These are phyloP conservation scores for Uloborus diversus DNA, from an alignment of 1,140 invertebrate species.

Conservation along the genomic window DNA sequence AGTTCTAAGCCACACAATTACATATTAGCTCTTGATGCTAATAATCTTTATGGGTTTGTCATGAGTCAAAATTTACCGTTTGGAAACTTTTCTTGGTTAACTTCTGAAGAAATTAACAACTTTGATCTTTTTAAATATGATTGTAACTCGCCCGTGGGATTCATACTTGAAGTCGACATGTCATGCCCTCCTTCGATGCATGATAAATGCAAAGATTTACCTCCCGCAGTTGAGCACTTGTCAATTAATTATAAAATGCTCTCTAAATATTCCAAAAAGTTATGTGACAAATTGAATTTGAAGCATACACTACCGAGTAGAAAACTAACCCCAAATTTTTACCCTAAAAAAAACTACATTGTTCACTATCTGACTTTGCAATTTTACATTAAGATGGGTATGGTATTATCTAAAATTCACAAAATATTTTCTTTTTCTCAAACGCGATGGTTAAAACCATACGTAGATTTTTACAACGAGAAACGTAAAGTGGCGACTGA, in stretches of 20 bases:
- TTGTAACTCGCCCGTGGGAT: neutral
- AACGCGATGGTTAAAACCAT: constrained; percentile 66
- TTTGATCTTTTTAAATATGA: neutral
- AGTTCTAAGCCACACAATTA: neutral
- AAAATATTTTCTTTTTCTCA: constrained; percentile 67
- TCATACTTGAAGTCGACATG: neutral
- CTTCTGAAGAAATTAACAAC: neutral
- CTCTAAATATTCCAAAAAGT: neutral
- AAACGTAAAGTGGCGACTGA: constrained; percentile 56
- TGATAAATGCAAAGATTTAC: neutral
- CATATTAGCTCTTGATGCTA: neutral
- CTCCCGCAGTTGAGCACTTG: neutral
- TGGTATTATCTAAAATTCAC: constrained; percentile 68
- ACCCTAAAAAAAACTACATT: constrained; percentile 63
- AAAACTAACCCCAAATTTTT: constrained; percentile 23
- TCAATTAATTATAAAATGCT: neutral
- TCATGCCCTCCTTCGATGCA: neutral
- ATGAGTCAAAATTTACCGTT: neutral
- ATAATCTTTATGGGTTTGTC: neutral
- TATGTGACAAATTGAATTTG: constrained; percentile 5
- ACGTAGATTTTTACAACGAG: constrained; percentile 66
- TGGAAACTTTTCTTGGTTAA: neutral
- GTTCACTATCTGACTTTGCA: constrained; percentile 67
- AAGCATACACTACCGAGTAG: neutral
- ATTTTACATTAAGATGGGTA: constrained; percentile 66